Base-by-base conservation (phyloP, 2,888 invertebrate genomes). In the Leucoptera coffeella region DNA sequence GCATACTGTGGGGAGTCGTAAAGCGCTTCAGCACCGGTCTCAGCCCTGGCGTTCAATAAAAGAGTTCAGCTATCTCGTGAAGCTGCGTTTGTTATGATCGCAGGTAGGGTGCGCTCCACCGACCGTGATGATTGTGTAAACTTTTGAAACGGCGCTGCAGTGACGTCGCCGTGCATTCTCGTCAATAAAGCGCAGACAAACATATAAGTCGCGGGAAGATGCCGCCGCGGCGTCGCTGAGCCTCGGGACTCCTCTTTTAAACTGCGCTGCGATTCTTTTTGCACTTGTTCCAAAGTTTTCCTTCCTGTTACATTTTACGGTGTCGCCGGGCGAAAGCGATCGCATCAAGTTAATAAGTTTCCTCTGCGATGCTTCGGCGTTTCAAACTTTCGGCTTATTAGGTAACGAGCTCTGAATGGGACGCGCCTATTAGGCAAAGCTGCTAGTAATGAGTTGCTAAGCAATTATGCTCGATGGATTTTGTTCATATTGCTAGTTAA, bases 311-410 rank as follows among this genome's bases (percentile, higher is more conserved):
- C 67, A 65, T 69, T 69, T 67, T 62, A 65, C 56, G 50, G 58
- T 17, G 50, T 37, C 59, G 50, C 55, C 62, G 59, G 56, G 47
- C 56, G 53, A 47, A 23, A 50, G 54, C 62, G 62, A 65, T 69
- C 69, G 53, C 67, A 61, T 67, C 64, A 56, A 67, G 67, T 67
- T 69, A 69, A 69, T 69, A 69, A 67, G 69, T 69, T 69, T 54
- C 54, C 52, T 59, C 57, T 64, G 52, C 58, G 61, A 67, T 67
- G 55, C 62, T 59, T 48, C 52, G 57, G 53, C 61, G 56, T 67
- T 67, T 65, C 64, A 62, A 69, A 69, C 65, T 69, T 69, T 67
- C 67, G 54, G 67, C 67, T 64, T 65, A 61, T 60, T 58, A 67
- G 67, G 67, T 69, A 69, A 65, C 65, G 64, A 65, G 62, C 56